Evolutionary conservation across 1,140 invertebrate genomes (phyloP).

Genomic region (Scaptomyza graminum): DNA sequence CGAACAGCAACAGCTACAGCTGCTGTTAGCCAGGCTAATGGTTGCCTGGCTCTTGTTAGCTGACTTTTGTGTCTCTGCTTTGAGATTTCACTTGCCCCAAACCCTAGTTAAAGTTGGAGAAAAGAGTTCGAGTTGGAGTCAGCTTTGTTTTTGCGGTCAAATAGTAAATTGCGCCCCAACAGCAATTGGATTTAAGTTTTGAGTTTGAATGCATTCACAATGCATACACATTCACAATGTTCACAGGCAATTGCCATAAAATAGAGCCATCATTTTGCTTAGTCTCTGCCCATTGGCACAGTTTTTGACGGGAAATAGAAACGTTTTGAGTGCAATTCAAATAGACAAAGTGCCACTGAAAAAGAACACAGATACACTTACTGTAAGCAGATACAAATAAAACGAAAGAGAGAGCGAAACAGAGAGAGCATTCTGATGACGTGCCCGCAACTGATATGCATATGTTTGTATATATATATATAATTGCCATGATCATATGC

Average conservation of each 20-base stretch:
- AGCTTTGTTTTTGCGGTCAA: constrained; percentile 76
- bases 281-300: constrained; percentile 62
- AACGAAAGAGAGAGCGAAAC: not conserved
- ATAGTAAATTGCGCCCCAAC: constrained; percentile 57
- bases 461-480: constrained; percentile 46
- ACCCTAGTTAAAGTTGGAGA: constrained; percentile 11
- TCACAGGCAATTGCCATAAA: constrained; percentile 60
- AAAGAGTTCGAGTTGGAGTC: constrained; percentile 12
- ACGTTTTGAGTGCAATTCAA: constrained; percentile 54
- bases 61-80: constrained; percentile 50
- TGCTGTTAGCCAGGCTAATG: constrained; percentile 29
- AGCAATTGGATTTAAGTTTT: constrained; percentile 53
- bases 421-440: constrained; percentile 54
- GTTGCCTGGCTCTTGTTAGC: constrained; percentile 19
- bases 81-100: constrained; percentile 63
- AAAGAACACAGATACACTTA: not conserved
- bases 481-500: constrained; percentile 78
- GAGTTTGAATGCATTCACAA: constrained; percentile 34
- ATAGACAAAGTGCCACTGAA: constrained; percentile 28
- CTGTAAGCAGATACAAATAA: constrained; percentile 18
- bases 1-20: no score
- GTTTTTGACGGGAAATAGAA: constrained; percentile 56
- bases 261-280: constrained; percentile 30
- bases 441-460: constrained; percentile 58
- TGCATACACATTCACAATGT: constrained; percentile 42